Evolutionary conservation across 2,797 vertebrate species (phyloP), one percentile per base, ranked within the genome.

Genomic region (Peromyscus aztecus): DNA sequence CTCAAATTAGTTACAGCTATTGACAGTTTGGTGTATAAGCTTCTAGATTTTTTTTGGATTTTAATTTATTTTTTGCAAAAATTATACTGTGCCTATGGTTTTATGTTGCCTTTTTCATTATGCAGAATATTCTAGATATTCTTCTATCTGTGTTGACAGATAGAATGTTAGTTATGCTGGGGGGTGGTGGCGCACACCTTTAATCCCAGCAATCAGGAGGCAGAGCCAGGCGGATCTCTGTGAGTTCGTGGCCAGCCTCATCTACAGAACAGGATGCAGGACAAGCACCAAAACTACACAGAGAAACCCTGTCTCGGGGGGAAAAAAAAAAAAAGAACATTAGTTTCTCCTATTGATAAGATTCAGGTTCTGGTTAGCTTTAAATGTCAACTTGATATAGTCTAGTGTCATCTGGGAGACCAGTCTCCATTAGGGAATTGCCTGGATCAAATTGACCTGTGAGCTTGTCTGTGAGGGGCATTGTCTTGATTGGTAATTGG

Each of bases 11-110:
- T 65, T 73, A 90, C 11, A 89, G 19, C 16, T 73, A n/a, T 85
- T 83, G 92, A 90, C 31, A 95, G 4, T 87, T 95, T 93, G 9
- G 19, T 89, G 0, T 92, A 23, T 94, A 96, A 80, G 4, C n/a
- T 91, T 90, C 24, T 93, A 90, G 46, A 88, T 46, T 78, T 96
- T 94, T 94, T 96, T 91, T 40, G 27, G 19, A 77, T 75, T 80
- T 73, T 80, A 94, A 49, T 21, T 37, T 82, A 92, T 93, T 80
- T 78, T 93, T 93, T 81, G 71, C 4, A 81, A 43, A 83, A 87
- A 76, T 80, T 91, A 80, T 59, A 49, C 27, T 52, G 3, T 75
- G 43, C 31, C n/a, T 84, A 2, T 87, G 17, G 19, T 83, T 95
- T 95, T 94, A 63, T 12, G 59, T 91, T 80, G 11, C 34, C 67